A percentile compares a stretch with the other conserved stretches of the same genome.
Evolutionary conservation across 2,797 vertebrate genomes (phyloP).

Genomic region (Ceyx erithaca): DNA sequence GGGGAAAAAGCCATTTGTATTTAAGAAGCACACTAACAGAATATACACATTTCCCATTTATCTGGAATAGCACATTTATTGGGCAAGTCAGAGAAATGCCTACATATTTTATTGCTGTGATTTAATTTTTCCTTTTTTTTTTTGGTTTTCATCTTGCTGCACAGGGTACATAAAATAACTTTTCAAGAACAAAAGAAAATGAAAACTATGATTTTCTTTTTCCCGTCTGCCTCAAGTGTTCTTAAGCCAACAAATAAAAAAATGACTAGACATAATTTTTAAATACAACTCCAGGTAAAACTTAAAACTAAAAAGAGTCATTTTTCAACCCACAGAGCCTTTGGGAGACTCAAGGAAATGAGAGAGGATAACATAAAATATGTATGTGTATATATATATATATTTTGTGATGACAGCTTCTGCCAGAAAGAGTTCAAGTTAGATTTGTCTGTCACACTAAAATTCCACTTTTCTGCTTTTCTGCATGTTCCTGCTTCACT

Average conservation of each 20-base stretch:
- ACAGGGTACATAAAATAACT: conserved; percentile 18
- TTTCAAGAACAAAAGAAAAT: conserved; percentile 49
- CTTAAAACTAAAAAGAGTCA: not conserved
- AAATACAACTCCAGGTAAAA: conserved; percentile 12
- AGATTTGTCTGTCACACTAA: not conserved
- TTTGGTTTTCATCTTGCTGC: not conserved
- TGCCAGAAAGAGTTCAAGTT: not conserved
- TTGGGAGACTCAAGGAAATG: not conserved
- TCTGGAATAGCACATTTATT: conserved; percentile 46
- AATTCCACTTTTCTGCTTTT: not conserved
- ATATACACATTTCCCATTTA: conserved; percentile 18
- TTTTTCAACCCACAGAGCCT: not conserved
- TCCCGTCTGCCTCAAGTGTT: not conserved
- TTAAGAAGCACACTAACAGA: not conserved
- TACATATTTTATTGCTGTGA: conserved; percentile 43
- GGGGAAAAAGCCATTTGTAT: accelerated
- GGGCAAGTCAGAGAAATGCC: not conserved
- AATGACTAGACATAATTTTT: not conserved
- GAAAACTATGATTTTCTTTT: conserved; percentile 39
- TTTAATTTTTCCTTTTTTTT: conserved; percentile 7
- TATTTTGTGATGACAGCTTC: not conserved
- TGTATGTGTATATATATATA: accelerated
- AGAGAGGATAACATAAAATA: not conserved
- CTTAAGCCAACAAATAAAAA: conserved; percentile 33
- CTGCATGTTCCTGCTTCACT: not conserved